Evolutionary conservation across 37 sponge, comb jelly and placozoan genomes (phyloP).

Genomic region (Ephydatia muelleri): DNA sequence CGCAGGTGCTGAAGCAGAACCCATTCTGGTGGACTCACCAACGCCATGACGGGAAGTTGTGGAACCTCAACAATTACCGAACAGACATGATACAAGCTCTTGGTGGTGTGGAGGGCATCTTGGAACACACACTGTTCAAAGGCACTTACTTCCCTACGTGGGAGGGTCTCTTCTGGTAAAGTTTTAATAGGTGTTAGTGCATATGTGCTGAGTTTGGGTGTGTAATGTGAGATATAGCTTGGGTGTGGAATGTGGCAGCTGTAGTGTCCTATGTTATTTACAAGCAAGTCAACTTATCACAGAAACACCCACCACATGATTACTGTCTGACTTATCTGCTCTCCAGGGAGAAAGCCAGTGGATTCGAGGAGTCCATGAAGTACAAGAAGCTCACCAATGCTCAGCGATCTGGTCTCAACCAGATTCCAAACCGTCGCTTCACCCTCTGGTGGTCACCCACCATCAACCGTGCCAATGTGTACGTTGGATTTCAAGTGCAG

Average conservation of each 20-base stretch:
- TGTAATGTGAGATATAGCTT: slow-evolving; percentile 6
- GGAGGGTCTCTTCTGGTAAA: slow-evolving; percentile 98
- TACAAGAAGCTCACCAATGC: slow-evolving; percentile 99
- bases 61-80: slow-evolving; percentile 99
- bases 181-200: no score
- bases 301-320: no score
- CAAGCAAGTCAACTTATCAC: not conserved
- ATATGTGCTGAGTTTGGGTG: slow-evolving; percentile 2
- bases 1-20: slow-evolving; percentile 97
- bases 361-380: slow-evolving; percentile 99
- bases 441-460: slow-evolving; percentile 99
- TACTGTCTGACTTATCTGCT: not conserved
- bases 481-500: slow-evolving; percentile 99
- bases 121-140: slow-evolving; percentile 99
- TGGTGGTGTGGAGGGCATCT: slow-evolving; percentile 99
- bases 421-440: slow-evolving; percentile 98
- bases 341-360: slow-evolving; percentile 95
- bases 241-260: not conserved
- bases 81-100: slow-evolving; percentile 99
- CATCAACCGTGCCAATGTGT: slow-evolving; percentile 99
- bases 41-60: slow-evolving; percentile 99
- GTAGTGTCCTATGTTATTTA: not conserved
- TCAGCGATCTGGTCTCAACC: slow-evolving; percentile 98
- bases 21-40: slow-evolving; percentile 99
- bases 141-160: slow-evolving; percentile 99